A percentile compares a stretch with the other conserved stretches of the same genome.
Evolutionary conservation across 2,888 invertebrate genomes (phyloP).

Genomic region (Stenotaenia linearis): DNA sequence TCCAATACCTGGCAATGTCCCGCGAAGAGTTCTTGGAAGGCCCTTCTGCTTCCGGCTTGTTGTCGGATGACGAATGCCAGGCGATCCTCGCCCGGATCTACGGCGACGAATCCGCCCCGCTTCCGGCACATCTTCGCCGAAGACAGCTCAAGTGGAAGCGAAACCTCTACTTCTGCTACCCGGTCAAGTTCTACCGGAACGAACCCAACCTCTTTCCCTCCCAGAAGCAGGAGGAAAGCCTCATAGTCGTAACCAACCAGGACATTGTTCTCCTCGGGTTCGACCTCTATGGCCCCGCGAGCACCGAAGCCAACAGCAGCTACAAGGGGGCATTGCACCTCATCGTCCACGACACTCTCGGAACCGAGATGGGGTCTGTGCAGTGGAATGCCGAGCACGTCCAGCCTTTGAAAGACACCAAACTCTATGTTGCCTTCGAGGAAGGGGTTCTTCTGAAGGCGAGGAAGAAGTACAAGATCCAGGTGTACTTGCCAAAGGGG

Average conservation of each 20-base stretch:
- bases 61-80: constrained; percentile 53
- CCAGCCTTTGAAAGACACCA: constrained; percentile 17
- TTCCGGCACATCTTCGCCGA: constrained; percentile 13
- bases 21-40: constrained; percentile 59
- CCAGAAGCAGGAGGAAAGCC: constrained; percentile 18
- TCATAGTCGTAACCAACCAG: constrained; percentile 27
- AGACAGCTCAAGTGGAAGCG: constrained; percentile 29
- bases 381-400: constrained; percentile 30
- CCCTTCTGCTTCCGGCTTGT: constrained; percentile 54
- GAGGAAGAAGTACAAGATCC: constrained; percentile 28
- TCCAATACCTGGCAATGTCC: constrained; percentile 62
- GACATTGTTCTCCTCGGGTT: constrained; percentile 30
- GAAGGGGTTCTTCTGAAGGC: constrained; percentile 17
- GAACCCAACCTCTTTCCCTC: constrained; percentile 6
- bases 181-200: constrained; percentile 30
- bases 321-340: constrained; percentile 16
- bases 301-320: neutral
- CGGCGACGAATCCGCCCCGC: constrained; percentile 30
- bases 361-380: neutral
- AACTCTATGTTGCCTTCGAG: constrained; percentile 26
- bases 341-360: neutral
- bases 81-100: constrained; percentile 43
- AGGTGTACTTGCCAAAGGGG: constrained; percentile 27
- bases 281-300: constrained; percentile 12
- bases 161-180: constrained; percentile 26